Evolutionary conservation across 30 jellyfish, hydroid and myxozoan species (phyloP).

Genomic region (Hydra vulgaris): DNA sequence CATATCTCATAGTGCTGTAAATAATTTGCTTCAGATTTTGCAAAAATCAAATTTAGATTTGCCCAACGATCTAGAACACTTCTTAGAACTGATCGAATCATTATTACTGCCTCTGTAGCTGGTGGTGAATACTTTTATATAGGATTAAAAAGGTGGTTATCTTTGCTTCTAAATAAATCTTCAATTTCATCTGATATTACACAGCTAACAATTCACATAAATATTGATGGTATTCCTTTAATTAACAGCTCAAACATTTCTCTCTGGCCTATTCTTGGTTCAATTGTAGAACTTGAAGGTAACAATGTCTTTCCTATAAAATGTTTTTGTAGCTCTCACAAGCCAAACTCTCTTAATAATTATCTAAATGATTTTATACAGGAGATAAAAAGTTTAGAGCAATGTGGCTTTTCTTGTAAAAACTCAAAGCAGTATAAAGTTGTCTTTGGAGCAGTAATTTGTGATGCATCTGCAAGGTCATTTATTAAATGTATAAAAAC

Average conservation of each 20-base stretch:
- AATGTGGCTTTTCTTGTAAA: background rate
- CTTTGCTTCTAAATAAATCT: background rate
- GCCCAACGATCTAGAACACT: slow-evolving; percentile 30
- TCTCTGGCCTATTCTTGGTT: slow-evolving; percentile 28
- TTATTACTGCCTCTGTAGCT: background rate
- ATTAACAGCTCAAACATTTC: slow-evolving; percentile 12
- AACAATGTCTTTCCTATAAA: slow-evolving; percentile 13
- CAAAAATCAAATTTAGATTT: background rate
- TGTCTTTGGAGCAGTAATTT: background rate
- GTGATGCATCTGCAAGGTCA: slow-evolving; percentile 28
- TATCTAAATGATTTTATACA: slow-evolving; percentile 14
- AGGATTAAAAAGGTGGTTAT: background rate
- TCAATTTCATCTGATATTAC: background rate
- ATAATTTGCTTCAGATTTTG: background rate
- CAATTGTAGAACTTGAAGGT: slow-evolving; percentile 4
- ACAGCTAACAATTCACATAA: background rate
- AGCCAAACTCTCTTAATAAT: slow-evolving; percentile 20
- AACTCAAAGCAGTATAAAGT: background rate
- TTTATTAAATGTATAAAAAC: background rate
- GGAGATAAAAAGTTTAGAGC: slow-evolving; percentile 6
- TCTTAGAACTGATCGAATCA: slow-evolving; percentile 9
- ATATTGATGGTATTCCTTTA: slow-evolving; percentile 29
- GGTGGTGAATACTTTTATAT: slow-evolving; percentile 18
- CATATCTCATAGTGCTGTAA: slow-evolving; percentile 9
- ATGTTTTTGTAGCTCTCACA: slow-evolving; percentile 22